Evolutionary conservation across 2,888 invertebrate species (phyloP), one percentile per base, ranked within the genome.

Genomic region (Agonopterix alstromeriana): DNA sequence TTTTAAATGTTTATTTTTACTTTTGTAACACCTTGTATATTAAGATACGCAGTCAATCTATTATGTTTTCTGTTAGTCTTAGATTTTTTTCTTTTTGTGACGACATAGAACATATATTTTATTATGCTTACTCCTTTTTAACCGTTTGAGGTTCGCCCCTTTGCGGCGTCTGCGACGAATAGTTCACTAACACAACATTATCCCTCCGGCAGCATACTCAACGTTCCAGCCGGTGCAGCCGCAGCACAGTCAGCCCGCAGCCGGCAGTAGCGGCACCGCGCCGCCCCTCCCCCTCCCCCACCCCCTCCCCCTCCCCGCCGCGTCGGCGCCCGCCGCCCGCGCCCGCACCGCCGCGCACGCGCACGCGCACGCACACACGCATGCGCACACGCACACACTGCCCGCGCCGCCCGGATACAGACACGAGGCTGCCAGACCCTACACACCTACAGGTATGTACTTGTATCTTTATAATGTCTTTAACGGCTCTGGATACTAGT

Each of bases 141-240:
- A n/a, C n/a, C n/a, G n/a, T n/a, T n/a, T n/a, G n/a, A n/a, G n/a
- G n/a, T n/a, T n/a, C n/a, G n/a, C n/a, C n/a, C n/a, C n/a, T n/a
- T n/a, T n/a, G n/a, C n/a, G n/a, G n/a, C n/a, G n/a, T n/a, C n/a
- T n/a, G n/a, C n/a, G n/a, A n/a, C n/a, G n/a, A n/a, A n/a, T n/a
- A n/a, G n/a, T n/a, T n/a, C n/a, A n/a, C 14, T 14, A 14, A 14
- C 14, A 14, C 14, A 2, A 14, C 14, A 17, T 2, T n/a, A 36
- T 36, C 36, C 38, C 38, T 36, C 17, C 38, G 3, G 38, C 65
- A 80, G 82, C 80, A 50, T 81, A 81, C 62, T 77, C 80, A 7
- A 74, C 78, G 44, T 65, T 73, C 54, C 66, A 53, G 59, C 49
- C 53, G 45, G 35, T 10, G 38, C 43, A 17, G 47, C 12, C 10